Conservation (phyloP, 1,140 invertebrate genomes). For the Orius laevigatus region DNA sequence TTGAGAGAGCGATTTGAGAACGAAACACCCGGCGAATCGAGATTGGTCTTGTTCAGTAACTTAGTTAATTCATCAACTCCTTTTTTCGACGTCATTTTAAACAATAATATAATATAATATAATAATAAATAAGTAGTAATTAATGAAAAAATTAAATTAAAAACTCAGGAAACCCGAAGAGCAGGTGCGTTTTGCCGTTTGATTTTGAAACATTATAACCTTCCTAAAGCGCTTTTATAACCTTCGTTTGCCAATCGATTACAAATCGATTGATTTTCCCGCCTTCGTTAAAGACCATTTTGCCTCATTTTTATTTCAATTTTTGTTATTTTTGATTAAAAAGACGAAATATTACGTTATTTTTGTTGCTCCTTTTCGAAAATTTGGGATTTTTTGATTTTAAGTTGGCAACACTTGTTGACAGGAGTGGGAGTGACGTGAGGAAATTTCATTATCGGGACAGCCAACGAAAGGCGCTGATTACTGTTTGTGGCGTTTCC, state of each 20-base stretch:
- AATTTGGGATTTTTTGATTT: conserved; percentile 4
- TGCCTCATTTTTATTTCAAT: too few species aligned
- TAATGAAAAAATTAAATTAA: not conserved
- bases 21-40: not conserved
- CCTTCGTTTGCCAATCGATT: too few species aligned
- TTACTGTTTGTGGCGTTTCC: not conserved
- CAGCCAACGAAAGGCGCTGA: too few species aligned
- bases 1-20: not conserved
- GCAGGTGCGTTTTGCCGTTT: too few species aligned
- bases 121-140: not conserved
- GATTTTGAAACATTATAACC: too few species aligned
- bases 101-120: not conserved
- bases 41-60: not conserved
- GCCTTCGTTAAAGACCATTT: too few species aligned
- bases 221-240: too few species aligned
- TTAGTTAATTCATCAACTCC: not conserved
- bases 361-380: too few species aligned
- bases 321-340: too few species aligned
- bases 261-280: too few species aligned
- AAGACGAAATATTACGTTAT: too few species aligned
- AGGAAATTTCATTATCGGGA: not conserved
- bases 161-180: too few species aligned
- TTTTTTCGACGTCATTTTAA: not conserved
- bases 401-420: not conserved
- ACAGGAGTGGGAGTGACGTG: not conserved